These are phyloP conservation scores for Cephus runcator DNA, from an alignment of 2,888 invertebrate species.

Conservation along the genomic window DNA sequence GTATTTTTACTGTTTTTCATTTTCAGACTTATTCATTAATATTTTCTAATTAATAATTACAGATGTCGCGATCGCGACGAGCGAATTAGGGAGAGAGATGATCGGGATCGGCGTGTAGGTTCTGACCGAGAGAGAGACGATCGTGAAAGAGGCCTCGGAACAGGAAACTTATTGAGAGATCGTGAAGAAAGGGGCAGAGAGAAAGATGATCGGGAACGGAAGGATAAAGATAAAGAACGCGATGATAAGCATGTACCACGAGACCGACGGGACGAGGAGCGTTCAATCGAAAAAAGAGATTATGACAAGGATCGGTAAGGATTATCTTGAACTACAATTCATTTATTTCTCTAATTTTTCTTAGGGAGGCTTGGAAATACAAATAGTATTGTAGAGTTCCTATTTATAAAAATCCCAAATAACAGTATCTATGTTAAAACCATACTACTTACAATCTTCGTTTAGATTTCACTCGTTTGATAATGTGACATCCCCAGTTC, in stretches of 20 bases:
- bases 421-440: too few relatives aligned
- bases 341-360: not conserved
- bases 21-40: not conserved
- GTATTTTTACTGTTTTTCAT: not conserved
- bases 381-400: not conserved
- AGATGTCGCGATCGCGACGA: constrained; percentile 52
- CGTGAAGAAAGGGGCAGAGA: constrained; percentile 56
- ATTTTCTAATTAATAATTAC: constrained; percentile 6
- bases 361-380: not conserved
- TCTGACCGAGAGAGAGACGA: constrained; percentile 59
- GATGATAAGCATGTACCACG: constrained; percentile 53
- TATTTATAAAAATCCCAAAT: not conserved
- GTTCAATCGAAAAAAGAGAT: constrained; percentile 51
- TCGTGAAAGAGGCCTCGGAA: constrained; percentile 56
- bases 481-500: too few relatives aligned
- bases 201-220: constrained; percentile 56
- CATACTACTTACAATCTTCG: too few relatives aligned
- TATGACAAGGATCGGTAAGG: constrained; percentile 59
- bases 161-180: constrained; percentile 51
- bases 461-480: too few relatives aligned
- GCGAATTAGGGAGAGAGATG: constrained; percentile 47
- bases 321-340: not conserved
- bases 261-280: constrained; percentile 55
- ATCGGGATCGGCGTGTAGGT: constrained; percentile 43
- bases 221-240: constrained; percentile 56